Conservation (phyloP, 2,113 vertebrate genomes). For the Sturnus vulgaris region DNA sequence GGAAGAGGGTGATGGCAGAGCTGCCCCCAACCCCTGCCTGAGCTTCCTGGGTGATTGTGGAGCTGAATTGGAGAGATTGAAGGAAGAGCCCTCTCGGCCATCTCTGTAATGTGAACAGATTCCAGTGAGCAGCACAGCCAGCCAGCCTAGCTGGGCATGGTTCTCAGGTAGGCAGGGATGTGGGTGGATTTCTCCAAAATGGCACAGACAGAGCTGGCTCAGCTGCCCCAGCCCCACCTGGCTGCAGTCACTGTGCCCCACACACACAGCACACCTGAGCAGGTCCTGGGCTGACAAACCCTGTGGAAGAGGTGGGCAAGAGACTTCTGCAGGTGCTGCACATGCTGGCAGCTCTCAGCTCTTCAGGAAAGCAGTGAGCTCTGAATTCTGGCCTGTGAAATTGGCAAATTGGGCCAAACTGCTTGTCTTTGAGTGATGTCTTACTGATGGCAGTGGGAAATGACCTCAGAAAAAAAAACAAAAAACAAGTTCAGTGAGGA, state of each 20-base stretch:
- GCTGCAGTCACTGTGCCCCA: background rate
- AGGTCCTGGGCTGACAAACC: background rate
- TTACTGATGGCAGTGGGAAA: background rate
- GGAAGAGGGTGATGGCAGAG: background rate
- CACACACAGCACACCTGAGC: background rate
- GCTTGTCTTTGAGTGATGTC: background rate
- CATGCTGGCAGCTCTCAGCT: background rate
- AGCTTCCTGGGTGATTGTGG: background rate
- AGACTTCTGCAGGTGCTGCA: rapidly evolving
- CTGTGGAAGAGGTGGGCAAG: background rate
- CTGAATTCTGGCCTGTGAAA: background rate
- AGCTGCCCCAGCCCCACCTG: background rate
- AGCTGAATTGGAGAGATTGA: too few species aligned
- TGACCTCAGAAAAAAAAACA: background rate
- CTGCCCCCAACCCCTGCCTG: background rate
- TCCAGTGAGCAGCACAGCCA: background rate
- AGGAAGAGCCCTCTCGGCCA: background rate
- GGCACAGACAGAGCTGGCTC: rapidly evolving
- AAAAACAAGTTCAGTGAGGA: background rate
- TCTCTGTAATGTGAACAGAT: background rate
- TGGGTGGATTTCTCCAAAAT: background rate
- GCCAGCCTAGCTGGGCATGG: background rate
- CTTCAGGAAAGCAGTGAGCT: background rate
- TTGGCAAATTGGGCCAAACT: background rate
- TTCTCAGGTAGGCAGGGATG: background rate